Percentiles rank a stretch among this genome's conserved stretches.
Evolutionary conservation across 2,797 vertebrate species (phyloP).

Genomic region (Yasuhikotakia modesta): DNA sequence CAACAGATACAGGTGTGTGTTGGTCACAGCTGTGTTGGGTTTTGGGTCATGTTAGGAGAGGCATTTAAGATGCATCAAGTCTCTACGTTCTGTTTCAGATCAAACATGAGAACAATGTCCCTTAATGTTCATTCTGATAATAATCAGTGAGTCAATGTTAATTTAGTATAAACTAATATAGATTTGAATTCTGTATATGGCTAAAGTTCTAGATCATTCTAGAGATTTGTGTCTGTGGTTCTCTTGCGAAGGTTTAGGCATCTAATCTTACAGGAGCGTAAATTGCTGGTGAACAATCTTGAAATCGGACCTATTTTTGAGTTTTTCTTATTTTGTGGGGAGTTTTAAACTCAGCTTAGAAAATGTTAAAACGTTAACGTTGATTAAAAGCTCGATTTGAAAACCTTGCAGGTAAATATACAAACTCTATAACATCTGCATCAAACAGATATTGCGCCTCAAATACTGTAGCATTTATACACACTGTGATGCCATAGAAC

Average conservation of each 20-base stretch:
- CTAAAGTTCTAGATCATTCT: background rate
- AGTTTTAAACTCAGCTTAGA: background rate
- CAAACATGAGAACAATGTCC: background rate
- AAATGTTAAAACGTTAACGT: background rate
- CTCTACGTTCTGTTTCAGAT: conserved; percentile 44
- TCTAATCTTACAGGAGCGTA: background rate
- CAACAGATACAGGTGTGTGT: conserved; percentile 56
- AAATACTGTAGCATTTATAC: no score
- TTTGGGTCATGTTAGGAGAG: conserved; percentile 30
- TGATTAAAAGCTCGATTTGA: no score
- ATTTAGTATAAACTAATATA: background rate
- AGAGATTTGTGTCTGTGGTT: background rate
- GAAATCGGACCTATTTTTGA: no score
- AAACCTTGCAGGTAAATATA: background rate
- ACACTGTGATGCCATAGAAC: no score
- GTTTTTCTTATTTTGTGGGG: no score
- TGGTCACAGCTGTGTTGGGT: conserved; percentile 74
- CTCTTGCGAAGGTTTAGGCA: background rate
- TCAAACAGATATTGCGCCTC: background rate
- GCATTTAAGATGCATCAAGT: conserved; percentile 58
- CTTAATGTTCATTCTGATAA: background rate
- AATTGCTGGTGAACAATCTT: background rate
- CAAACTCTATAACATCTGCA: background rate
- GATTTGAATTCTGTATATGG: background rate
- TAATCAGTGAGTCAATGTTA: background rate